Base-by-base conservation (phyloP, 2,113 vertebrate species). In the Macheiramphus alcinus region DNA sequence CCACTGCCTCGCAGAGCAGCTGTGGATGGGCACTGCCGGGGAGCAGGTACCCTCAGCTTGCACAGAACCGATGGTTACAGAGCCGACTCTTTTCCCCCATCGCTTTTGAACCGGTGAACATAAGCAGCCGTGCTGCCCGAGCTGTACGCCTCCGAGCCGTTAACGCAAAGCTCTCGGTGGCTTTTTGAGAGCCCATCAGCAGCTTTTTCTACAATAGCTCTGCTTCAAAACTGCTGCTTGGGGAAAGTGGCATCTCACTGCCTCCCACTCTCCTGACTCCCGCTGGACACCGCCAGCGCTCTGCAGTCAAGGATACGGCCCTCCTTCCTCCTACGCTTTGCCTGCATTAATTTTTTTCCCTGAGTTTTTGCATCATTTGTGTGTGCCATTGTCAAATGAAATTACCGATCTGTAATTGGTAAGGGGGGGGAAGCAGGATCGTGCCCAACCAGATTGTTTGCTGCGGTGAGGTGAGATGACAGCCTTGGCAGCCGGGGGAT, bases 401-500 rank as follows among this genome's bases (percentile, higher is more conserved):
- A 87, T 85, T 74, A 38, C 34, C 31, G 26, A 40, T 59, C 71
- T 63, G 18, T 34, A 56, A 56, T 14, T 29, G 17, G 34, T n/a
- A 50, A 50, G 27, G 8, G 3, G 15, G 17, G 17, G 36, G 45
- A 40, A 73, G 36, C 47, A 59, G 82, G 29, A n/a, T 82, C 3
- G 21, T 81, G 47, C 40, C 48, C 6, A 6, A 32, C 17, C 36
- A 56, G 40, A 23, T 36, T 12, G 9, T 22, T 79, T 36, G 36
- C 74, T 80, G 48, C 1, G 0, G 75, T 20, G 25, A 83, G 31
- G 34, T 17, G 70, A 82, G 56, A 34, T 71, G 38, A 79, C 18
- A 1, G 6, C 18, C 9, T 32, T 48, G 32, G 66, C 29, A 1
- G 0, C n/a, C 1, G 0, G 8, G 29, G 8, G 43, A 23, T n/a